phyloP scores from a whole-genome alignment of 2,113 vertebrate species.

The Pristiophorus japonicus region DNA sequence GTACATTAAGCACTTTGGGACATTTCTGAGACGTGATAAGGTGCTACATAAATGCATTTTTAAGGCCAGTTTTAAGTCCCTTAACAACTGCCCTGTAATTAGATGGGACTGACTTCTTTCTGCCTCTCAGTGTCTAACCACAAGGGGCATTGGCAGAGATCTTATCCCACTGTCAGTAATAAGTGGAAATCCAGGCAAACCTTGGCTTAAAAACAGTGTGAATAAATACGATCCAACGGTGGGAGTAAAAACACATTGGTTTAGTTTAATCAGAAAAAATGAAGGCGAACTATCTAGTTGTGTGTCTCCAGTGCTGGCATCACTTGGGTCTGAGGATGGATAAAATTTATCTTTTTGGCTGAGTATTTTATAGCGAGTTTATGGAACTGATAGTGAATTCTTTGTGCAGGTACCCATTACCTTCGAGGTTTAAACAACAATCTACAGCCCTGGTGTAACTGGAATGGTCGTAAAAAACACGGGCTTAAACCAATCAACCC shows the following conservation, averaged over 20 bases:
- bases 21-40: not conserved
- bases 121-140: not conserved
- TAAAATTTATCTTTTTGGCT: not conserved
- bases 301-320: not conserved
- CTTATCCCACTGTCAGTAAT: not conserved
- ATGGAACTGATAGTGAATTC: not conserved
- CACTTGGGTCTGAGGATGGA: not conserved
- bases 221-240: not conserved
- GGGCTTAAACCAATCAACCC: slow-evolving; percentile 81
- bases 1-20: not conserved
- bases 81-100: not conserved
- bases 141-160: not conserved
- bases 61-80: not conserved
- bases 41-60: not conserved
- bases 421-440: slow-evolving; percentile 84
- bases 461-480: slow-evolving; percentile 62
- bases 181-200: not conserved
- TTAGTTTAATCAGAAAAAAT: not conserved
- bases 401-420: slow-evolving; percentile 77
- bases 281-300: not conserved
- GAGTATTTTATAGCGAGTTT: not conserved
- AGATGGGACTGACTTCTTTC: not conserved
- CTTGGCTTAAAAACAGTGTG: not conserved
- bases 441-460: slow-evolving; percentile 79
- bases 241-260: not conserved